Percentiles rank a stretch among this genome's conserved stretches.
Conservation (phyloP, 2,113 vertebrate species). For the Cnemophilus loriae region DNA sequence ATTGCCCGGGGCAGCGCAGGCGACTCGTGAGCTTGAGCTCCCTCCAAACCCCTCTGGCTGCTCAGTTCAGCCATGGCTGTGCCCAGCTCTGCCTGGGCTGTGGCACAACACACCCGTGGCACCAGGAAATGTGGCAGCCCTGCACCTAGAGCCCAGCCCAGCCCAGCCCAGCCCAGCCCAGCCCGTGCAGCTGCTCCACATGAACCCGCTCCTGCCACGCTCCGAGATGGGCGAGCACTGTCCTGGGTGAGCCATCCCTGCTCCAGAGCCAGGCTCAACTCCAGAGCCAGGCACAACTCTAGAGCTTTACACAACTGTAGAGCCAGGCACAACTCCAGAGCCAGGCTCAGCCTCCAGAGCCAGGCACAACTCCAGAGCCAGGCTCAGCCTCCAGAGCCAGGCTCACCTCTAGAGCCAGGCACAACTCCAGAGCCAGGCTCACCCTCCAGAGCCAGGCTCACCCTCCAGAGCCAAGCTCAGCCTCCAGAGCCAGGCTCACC, state of each 20-base stretch:
- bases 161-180: background rate
- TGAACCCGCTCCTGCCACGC: accelerated
- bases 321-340: background rate
- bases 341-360: background rate
- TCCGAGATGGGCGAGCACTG: accelerated
- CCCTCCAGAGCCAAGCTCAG: background rate
- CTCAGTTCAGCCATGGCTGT: background rate
- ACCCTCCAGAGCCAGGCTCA: too few relatives aligned
- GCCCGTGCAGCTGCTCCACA: accelerated
- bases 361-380: background rate
- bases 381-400: background rate
- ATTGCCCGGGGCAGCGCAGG: accelerated
- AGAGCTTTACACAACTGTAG: too few relatives aligned
- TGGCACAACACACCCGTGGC: background rate
- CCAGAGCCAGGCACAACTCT: background rate
- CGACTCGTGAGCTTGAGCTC: accelerated
- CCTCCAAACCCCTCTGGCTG: background rate
- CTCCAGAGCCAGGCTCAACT: background rate
- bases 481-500: background rate
- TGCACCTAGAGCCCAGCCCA: accelerated
- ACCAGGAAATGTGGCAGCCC: accelerated
- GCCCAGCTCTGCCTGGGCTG: background rate
- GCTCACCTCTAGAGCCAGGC: background rate
- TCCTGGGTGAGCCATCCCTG: accelerated
- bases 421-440: too few relatives aligned